Evolutionary conservation across 2,113 vertebrate species (phyloP).

Genomic region (Rana temporaria): DNA sequence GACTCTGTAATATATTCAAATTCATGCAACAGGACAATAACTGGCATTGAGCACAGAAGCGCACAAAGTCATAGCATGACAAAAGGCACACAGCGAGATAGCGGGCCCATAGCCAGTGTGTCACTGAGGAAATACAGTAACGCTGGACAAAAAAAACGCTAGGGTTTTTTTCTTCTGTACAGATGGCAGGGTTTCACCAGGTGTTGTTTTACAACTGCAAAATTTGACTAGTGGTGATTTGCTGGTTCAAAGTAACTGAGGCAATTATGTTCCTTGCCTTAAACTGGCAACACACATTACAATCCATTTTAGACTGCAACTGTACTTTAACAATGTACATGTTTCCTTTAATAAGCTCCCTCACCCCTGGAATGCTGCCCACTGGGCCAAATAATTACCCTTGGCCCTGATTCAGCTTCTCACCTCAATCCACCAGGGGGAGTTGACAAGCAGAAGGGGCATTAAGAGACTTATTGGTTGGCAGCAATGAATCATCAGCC

Average conservation of each 20-base stretch:
- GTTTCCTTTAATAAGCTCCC: too few species aligned
- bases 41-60: slow-evolving; percentile 21
- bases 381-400: too few species aligned
- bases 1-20: slow-evolving; percentile 49
- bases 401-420: too few species aligned
- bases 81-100: slow-evolving; percentile 40
- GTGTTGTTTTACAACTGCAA: not conserved
- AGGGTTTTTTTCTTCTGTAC: not conserved
- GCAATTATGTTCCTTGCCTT: not conserved
- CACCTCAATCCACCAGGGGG: too few species aligned
- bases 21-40: slow-evolving; percentile 49
- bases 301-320: too few species aligned
- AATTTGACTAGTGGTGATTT: too few species aligned
- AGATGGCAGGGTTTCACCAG: not conserved
- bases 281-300: too few species aligned
- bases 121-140: slow-evolving; percentile 11
- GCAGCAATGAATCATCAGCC: too few species aligned
- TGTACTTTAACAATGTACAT: too few species aligned
- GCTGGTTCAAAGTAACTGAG: not conserved
- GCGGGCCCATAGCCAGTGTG: slow-evolving; percentile 32
- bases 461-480: too few species aligned
- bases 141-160: not conserved
- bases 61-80: slow-evolving; percentile 31
- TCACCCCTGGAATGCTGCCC: too few species aligned
- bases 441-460: too few species aligned